Evolutionary conservation across 2,113 vertebrate genomes (phyloP), one percentile per base, ranked within the genome.

Genomic region (Sylvilagus bachmani): DNA sequence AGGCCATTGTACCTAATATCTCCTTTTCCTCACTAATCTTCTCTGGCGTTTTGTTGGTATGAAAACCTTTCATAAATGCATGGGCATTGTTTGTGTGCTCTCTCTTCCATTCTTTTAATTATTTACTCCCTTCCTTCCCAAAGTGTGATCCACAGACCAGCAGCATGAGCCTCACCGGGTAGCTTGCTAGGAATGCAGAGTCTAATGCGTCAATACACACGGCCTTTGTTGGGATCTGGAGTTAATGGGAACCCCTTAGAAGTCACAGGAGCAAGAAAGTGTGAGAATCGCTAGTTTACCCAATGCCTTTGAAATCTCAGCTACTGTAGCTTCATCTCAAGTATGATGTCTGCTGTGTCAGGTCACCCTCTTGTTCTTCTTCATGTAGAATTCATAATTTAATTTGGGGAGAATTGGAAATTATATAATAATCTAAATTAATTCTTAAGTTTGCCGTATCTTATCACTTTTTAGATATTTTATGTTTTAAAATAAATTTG

Each of bases 381-480:
- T 89, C 24, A 16, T 73, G 44, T 24, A 64, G 24, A 85, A 33
- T 81, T 67, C 25, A n/a, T 58, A 78, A 44, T 74, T 89, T 91
- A 62, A 71, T 67, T 73, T 74, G 9, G 25, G 24, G n/a, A 73
- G 51, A 64, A 61, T 2, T 91, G 24, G 10, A 64, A 67, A 70
- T 86, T 70, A 87, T 90, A 58, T 33, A 71, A 84, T 70, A 74
- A 31, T 75, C 13, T 3, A 80, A 86, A 33, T 88, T 36, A 89
- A n/a, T 55, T 53, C 31, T 88, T 62, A 21, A 73, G 21, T 51
- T 83, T 93, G 16, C 64, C 55, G 13, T 21, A 33, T 58, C 85
- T 80, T 73, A 75, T 85, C 49, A 66, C 53, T 66, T 80, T 53
- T 91, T 66, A 74, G 64, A 25, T 58, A 66, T 21, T 53, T 66